Evolutionary conservation across 2,113 vertebrate species (phyloP), one percentile per base, ranked within the genome.

Genomic region (Sterna hirundo): DNA sequence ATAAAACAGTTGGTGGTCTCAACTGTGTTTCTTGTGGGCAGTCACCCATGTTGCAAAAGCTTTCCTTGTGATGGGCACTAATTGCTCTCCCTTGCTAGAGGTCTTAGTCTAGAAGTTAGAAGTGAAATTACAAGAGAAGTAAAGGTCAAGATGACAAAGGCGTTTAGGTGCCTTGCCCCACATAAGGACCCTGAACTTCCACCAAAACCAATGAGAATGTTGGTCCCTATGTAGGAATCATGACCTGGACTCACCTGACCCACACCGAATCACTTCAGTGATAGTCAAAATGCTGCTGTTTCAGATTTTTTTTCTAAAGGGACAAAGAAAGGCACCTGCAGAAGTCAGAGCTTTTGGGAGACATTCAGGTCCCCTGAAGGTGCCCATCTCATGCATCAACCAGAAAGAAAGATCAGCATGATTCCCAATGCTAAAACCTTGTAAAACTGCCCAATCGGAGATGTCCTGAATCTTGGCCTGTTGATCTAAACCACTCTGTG

Each of bases 1-100:
- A 97, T 94, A 94, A 93, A 94, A 47, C 65, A 8, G 84, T 79
- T 94, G 88, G 96, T 96, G 94, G 91, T 95, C 94, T 88, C 85
- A 40, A 14, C 34, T 66, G 86, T 92, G 80, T 75, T 93, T 82
- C 77, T 87, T 90, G 90, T 69, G 82, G 92, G 84, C 85, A 96
- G 81, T 91, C 88, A 87, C 66, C 86, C 92, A 86, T 86, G 89
- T 85, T 94, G 89, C 78, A 94, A 94, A 94, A 95, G 76, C 55
- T 82, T 79, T 84, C 80, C 54, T n/a, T 74, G 52, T 91, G 86
- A 96, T 36, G 70, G 85, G 86, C 91, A 91, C 66, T 94, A 93
- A 96, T 77, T 94, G 78, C n/a, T 64, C 40, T 61, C 44, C 38
- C 26, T 69, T 88, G 75, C 38, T 51, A 82, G 77, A 83, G 30